Base-by-base conservation (phyloP, 2,113 vertebrate genomes). In the Australoheros scitulus region DNA sequence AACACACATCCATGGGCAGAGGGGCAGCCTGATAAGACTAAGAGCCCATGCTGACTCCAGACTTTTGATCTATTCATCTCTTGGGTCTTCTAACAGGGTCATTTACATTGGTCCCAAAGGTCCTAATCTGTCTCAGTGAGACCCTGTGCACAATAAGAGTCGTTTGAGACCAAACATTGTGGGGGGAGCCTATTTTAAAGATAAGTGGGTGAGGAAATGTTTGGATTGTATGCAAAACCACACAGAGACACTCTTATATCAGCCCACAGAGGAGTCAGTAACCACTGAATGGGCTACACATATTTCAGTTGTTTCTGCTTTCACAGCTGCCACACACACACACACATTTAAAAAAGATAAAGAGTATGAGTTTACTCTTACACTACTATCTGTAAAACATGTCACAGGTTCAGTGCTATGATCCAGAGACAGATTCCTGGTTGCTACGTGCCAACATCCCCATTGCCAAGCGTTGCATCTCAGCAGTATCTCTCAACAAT, bases 381-480 rank as follows among this genome's bases (percentile, higher is more conserved):
- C 47, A 55, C 47, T 43, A 55, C 68, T 72, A 9, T 55, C 34
- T 63, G 18, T 43, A 36, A 75, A 77, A 64, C 92, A 11, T 93
- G 36, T 92, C 84, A 59, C 95, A 99, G 98, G 98, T 99, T 89
- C 98, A 99, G 80, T 99, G 98, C 26, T 99, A 98, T 0, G 98
- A 99, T 92, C 98, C 98, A 7, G 97, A 98, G 85, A 93, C 93
- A 11, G 95, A 99, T 81, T 84, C 96, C 52, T 99, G 98, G 98
- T 85, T 97, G 83, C 96, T 99, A 57, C 97, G 98, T 81, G 97
- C 98, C 65, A 97, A 96, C 91, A 99, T 99, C 83, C 98, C 98
- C 72, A 99, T 99, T 5, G 98, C 98, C 43, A 99, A 98, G 92
- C 96, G 98, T 52, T 99, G 98, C 50, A 99, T 99, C 91, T 98